These are phyloP conservation scores for Drosophila rufa DNA, from an alignment of 1,140 invertebrate genomes.

Conservation along the genomic window DNA sequence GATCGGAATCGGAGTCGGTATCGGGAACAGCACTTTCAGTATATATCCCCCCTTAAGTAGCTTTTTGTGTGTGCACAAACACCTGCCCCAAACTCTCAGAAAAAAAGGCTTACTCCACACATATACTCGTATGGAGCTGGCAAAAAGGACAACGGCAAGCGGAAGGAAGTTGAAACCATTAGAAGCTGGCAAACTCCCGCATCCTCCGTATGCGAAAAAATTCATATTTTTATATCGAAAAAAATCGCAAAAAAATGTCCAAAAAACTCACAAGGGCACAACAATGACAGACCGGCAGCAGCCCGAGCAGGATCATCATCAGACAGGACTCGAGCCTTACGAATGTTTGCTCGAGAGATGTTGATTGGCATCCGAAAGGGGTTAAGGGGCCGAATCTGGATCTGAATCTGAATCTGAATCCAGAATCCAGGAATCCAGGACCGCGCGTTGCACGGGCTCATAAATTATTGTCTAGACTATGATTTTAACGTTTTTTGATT, in stretches of 20 bases:
- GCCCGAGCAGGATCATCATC: constrained; percentile 25
- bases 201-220: constrained; percentile 22
- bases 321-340: constrained; percentile 66
- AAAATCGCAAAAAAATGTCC: constrained; percentile 2
- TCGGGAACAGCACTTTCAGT: constrained; percentile 4
- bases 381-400: constrained; percentile 29
- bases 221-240: constrained; percentile 69
- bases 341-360: constrained; percentile 81
- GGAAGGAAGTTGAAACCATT: constrained; percentile 83
- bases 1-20: too few species aligned
- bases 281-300: constrained; percentile 58
- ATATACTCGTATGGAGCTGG: constrained; percentile 4
- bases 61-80: constrained; percentile 45
- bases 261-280: constrained; percentile 17
- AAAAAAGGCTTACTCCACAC: constrained; percentile 26
- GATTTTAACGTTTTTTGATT: constrained; percentile 85
- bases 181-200: constrained; percentile 69
- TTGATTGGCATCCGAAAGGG: constrained; percentile 72
- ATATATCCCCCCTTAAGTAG: constrained; percentile 45
- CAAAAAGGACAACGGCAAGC: constrained; percentile 63
- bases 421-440: constrained; percentile 34
- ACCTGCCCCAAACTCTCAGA: constrained; percentile 14
- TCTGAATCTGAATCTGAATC: constrained; percentile 29
- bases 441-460: constrained; percentile 66
- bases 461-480: constrained; percentile 85